These are phyloP conservation scores for Dioctria linearis DNA, from an alignment of 2,888 invertebrate species.

Conservation along the genomic window DNA sequence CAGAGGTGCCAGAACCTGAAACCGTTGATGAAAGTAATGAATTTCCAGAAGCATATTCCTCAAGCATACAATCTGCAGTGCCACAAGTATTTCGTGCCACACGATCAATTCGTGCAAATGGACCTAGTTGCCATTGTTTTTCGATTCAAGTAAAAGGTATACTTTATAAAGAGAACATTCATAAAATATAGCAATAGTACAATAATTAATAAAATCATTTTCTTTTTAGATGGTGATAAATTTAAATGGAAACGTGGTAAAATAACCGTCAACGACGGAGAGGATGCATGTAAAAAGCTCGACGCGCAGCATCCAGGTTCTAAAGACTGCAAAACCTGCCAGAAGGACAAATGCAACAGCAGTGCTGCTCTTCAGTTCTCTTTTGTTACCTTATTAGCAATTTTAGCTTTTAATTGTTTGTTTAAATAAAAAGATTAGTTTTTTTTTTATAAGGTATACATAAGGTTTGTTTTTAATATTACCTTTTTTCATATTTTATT, in stretches of 20 bases:
- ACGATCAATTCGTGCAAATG: neutral
- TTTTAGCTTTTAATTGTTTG: neutral
- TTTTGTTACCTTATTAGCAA: conserved; percentile 13
- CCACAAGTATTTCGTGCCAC: conserved; percentile 24
- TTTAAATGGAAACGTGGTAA: conserved; percentile 1
- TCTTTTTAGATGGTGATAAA: conserved; percentile 9
- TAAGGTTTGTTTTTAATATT: too few relatives aligned
- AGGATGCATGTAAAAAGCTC: conserved; percentile 2
- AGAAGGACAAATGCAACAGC: conserved; percentile 32
- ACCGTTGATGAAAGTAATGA: too few relatives aligned
- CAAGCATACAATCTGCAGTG: neutral
- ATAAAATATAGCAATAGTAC: neutral
- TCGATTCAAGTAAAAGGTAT: conserved; percentile 24
- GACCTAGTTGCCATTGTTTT: conserved; percentile 1
- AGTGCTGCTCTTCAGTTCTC: neutral
- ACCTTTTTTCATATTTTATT: too few relatives aligned
- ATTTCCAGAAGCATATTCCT: neutral
- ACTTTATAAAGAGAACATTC: neutral
- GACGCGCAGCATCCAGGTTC: neutral
- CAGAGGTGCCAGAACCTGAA: too few relatives aligned
- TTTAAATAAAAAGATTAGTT: neutral
- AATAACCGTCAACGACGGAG: neutral
- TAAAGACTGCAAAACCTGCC: neutral
- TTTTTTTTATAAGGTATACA: too few relatives aligned
- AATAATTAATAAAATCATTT: neutral